Base-by-base conservation (phyloP, 2,797 vertebrate genomes). In the Vespertilio murinus region DNA sequence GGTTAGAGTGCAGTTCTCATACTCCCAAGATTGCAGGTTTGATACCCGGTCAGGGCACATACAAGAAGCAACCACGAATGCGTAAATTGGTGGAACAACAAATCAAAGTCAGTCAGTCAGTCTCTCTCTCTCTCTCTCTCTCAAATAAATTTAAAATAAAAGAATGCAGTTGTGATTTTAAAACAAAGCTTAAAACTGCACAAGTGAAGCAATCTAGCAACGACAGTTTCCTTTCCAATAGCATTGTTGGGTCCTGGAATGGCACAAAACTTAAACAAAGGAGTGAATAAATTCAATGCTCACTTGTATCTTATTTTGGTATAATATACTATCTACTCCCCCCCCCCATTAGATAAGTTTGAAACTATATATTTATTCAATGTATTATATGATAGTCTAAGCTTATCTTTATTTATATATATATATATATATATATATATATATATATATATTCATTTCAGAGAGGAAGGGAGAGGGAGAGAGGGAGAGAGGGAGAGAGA, bases 171-270 rank as follows among this genome's bases (percentile, higher is more conserved):
- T 91, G 45, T 80, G 49, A 52, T 80, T 96, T 93, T 38, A 83
- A 89, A 91, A 81, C n/a, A 80, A 84, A 90, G 42, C 73, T 61
- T 16, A 40, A 69, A 96, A 91, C 47, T 74, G 96, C 49, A 4
- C 1, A 18, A 84, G 47, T 9, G 71, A 92, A 96, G 92, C 56
- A 93, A 59, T 87, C 79, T 23, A 92, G 84, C 82, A 95, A 88
- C 38, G 89, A 71, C 14, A 67, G 22, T 16, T 95, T 90, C 65
- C 83, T 54, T 88, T 92, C 70, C 67, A 71, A 73, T 33, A 75
- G 71, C 65, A 38, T 59, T 91, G 52, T 94, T 12, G 47, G 3
- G 59, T 35, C 30, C 9, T 49, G 5, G 28, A 61, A 61, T 61
- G 59, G 28, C 28, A 61, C 59, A 61, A 61, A 61, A 30, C 59